These are phyloP conservation scores for Nothocercus julius DNA, from an alignment of 2,113 vertebrate genomes.

Conservation along the genomic window DNA sequence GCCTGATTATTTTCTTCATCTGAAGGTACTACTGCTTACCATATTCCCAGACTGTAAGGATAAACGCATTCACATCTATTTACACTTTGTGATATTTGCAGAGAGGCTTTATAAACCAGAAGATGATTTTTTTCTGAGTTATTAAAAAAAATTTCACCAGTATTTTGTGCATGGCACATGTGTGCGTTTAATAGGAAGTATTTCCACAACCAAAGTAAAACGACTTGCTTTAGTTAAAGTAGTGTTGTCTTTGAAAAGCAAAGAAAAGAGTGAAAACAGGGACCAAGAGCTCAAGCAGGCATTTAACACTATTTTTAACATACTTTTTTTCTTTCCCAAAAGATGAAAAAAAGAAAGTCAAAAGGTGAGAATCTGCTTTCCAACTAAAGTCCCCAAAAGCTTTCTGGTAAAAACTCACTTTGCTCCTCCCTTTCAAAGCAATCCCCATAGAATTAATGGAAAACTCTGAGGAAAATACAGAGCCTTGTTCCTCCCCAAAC, in stretches of 20 bases:
- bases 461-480: neutral
- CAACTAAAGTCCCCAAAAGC: neutral
- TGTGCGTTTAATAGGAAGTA: accelerated
- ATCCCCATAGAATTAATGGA: neutral
- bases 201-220: neutral
- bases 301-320: neutral
- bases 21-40: neutral
- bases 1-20: neutral
- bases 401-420: neutral
- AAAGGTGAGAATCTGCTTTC: neutral
- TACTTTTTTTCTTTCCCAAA: neutral
- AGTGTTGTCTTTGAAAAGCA: neutral
- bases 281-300: neutral
- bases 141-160: neutral
- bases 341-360: neutral
- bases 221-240: neutral
- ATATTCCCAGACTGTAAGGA: neutral
- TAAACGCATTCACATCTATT: neutral
- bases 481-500: neutral
- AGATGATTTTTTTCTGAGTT: neutral
- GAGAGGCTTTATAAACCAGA: neutral
- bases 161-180: neutral
- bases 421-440: neutral
- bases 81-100: neutral
- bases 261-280: neutral